phyloP scores from a whole-genome alignment of 1,140 invertebrate species.

The Drosophila novamexicana region DNA sequence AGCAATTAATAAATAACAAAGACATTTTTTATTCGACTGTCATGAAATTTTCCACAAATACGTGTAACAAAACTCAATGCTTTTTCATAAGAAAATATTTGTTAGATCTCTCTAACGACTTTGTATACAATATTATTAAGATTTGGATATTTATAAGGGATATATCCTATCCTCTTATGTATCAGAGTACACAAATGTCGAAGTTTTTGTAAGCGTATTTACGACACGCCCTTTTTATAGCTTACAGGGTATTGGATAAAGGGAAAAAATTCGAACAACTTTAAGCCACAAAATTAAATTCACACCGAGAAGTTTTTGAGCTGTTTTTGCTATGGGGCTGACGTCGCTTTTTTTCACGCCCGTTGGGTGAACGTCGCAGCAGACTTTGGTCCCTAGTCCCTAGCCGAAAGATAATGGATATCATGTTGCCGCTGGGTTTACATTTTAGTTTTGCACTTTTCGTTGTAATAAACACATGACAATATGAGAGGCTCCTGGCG shows the following conservation, averaged over 20 bases:
- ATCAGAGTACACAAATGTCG: too few species aligned
- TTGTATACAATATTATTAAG: too few species aligned
- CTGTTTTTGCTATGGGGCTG: slow-evolving; percentile 9
- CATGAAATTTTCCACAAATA: too few species aligned
- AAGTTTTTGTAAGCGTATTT: not conserved
- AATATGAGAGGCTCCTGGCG: slow-evolving; percentile 52
- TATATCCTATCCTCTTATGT: too few species aligned
- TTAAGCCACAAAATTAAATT: slow-evolving; percentile 77
- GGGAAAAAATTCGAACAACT: slow-evolving; percentile 26
- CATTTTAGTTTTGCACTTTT: slow-evolving; percentile 78
- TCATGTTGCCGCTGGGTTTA: slow-evolving; percentile 70
- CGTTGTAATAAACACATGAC: slow-evolving; percentile 74
- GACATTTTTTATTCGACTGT: too few species aligned
- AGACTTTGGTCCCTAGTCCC: slow-evolving; percentile 19
- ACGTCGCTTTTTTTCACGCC: slow-evolving; percentile 15
- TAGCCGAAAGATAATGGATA: slow-evolving; percentile 65
- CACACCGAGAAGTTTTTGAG: slow-evolving; percentile 35
- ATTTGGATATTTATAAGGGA: too few species aligned
- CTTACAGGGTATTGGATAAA: not conserved
- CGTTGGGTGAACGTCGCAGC: slow-evolving; percentile 30
- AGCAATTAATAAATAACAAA: too few species aligned
- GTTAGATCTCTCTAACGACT: too few species aligned
- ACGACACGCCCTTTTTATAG: not conserved
- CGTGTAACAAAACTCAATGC: too few species aligned
- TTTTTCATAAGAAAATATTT: too few species aligned